phyloP scores from a whole-genome alignment of 2,113 vertebrate genomes.

The Cepphus grylle region DNA sequence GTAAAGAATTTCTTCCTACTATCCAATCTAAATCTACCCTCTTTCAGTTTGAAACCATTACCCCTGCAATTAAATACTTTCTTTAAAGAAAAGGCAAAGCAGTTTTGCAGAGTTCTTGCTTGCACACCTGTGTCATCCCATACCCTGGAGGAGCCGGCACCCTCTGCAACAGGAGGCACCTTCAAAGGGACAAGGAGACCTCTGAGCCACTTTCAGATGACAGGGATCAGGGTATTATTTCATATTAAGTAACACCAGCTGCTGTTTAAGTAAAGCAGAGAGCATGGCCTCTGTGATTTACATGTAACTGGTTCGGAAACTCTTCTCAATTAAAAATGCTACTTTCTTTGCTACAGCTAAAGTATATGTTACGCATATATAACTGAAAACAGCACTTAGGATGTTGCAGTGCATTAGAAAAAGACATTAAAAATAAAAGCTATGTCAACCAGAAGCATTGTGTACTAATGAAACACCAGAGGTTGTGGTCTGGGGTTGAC shows the following conservation, averaged over 20 bases:
- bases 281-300: background rate
- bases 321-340: background rate
- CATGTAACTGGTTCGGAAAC: background rate
- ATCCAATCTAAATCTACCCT: no score
- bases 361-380: background rate
- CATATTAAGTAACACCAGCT: background rate
- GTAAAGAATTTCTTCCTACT: no score
- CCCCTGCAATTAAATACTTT: background rate
- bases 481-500: background rate
- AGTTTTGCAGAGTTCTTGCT: background rate
- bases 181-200: background rate
- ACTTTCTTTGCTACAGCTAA: background rate
- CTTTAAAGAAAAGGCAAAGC: background rate
- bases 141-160: background rate
- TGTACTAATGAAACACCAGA: background rate
- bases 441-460: background rate
- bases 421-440: background rate
- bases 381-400: background rate
- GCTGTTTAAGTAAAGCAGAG: background rate
- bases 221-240: background rate
- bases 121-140: background rate
- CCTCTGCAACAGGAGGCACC: background rate
- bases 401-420: background rate
- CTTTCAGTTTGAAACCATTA: no score
- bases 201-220: background rate